Conservation (phyloP, 2,797 vertebrate genomes). For the Sebastes hopkinsi region DNA sequence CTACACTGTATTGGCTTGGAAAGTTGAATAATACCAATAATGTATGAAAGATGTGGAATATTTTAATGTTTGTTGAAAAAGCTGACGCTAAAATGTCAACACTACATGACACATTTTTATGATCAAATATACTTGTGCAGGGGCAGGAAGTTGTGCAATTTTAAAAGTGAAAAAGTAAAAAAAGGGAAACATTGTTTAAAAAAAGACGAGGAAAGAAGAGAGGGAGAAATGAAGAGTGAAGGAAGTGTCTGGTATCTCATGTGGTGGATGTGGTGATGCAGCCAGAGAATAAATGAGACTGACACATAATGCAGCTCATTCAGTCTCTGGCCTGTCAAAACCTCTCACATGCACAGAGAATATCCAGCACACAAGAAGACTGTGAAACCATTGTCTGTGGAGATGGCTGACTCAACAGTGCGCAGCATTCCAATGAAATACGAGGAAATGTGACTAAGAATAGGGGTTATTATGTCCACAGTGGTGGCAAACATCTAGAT, state of each 20-base stretch:
- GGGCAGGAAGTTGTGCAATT: neutral
- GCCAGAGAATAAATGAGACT: neutral
- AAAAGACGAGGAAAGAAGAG: neutral
- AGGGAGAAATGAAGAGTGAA: neutral
- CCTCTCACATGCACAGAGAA: neutral
- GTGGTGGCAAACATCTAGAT: neutral
- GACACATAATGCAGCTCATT: conserved; percentile 11
- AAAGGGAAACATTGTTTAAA: neutral
- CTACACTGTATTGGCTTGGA: neutral
- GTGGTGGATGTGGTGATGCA: neutral
- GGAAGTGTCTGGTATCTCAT: neutral
- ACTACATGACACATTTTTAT: neutral
- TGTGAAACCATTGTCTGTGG: conserved; percentile 5
- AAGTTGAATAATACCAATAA: neutral
- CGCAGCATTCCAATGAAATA: neutral
- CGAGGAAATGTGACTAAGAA: neutral
- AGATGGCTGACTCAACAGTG: neutral
- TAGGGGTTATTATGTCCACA: neutral
- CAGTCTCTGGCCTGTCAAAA: neutral
- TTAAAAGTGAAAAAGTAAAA: neutral
- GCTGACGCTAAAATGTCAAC: neutral
- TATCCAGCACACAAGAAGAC: neutral
- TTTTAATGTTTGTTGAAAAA: neutral
- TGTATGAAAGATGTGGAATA: neutral
- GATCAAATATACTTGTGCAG: neutral